phyloP scores from a whole-genome alignment of 2,888 invertebrate species.

The Adelognathus sp. region DNA sequence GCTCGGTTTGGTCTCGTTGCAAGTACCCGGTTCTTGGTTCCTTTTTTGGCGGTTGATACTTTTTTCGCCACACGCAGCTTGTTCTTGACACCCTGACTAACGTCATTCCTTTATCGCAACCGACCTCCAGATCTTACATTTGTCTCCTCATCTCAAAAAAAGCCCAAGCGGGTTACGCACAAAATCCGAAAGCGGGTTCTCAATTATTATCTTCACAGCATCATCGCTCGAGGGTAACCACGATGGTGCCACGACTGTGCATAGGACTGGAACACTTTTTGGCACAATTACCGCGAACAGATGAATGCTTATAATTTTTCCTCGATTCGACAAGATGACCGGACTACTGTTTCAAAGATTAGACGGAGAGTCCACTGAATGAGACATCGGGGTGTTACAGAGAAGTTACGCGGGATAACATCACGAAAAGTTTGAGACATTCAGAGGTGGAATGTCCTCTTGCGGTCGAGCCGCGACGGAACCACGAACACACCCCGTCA shows the following conservation, averaged over 20 bases:
- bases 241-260: neutral
- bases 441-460: neutral
- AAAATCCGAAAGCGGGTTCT: neutral
- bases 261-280: too few species aligned
- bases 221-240: neutral
- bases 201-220: neutral
- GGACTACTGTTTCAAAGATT: neutral
- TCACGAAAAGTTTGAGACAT: neutral
- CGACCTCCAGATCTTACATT: neutral
- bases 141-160: neutral
- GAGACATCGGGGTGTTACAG: neutral
- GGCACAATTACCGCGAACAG: too few species aligned
- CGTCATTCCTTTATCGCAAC: slow-evolving; percentile 46
- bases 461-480: slow-evolving; percentile 17
- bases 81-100: slow-evolving; percentile 32
- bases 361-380: neutral
- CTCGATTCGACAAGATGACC: neutral
- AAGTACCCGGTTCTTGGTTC: slow-evolving; percentile 4
- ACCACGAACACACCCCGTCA: slow-evolving; percentile 16
- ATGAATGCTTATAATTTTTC: neutral
- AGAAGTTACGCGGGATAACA: neutral
- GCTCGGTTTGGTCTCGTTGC: neutral
- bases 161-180: neutral
- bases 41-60: neutral
- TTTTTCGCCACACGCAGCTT: slow-evolving; percentile 29